Evolutionary conservation across 2,113 vertebrate species (phyloP).

Genomic region (Ramphastos sulfuratus): DNA sequence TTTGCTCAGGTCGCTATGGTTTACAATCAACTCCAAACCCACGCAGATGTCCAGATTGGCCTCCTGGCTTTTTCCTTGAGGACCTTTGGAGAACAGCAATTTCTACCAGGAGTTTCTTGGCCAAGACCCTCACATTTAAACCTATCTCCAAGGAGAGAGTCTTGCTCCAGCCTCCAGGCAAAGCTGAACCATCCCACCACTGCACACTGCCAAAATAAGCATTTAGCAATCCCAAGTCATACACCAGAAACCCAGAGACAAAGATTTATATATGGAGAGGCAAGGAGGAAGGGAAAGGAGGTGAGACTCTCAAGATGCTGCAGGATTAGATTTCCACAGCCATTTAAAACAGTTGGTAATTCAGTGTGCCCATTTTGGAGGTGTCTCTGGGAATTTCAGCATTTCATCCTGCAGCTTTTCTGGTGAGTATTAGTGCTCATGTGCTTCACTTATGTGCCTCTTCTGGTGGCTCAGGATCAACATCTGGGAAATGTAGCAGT

Average conservation of each 20-base stretch:
- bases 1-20: constrained; percentile 51
- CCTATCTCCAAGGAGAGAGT: constrained; percentile 20
- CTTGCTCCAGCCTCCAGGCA: not conserved
- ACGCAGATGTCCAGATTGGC: constrained; percentile 54
- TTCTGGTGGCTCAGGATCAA: not conserved
- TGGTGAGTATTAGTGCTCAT: not conserved
- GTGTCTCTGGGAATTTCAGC: not conserved
- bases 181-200: not conserved
- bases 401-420: not conserved
- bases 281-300: not conserved
- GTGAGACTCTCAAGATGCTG: not conserved
- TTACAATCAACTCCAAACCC: constrained; percentile 45
- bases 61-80: constrained; percentile 44
- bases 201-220: constrained; percentile 20
- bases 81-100: not conserved
- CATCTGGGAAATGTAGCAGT: not conserved
- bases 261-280: not conserved
- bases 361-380: not conserved
- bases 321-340: not conserved
- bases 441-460: not conserved
- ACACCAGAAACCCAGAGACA: not conserved
- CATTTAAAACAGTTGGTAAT: not conserved
- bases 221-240: not conserved
- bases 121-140: not conserved
- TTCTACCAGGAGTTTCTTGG: constrained; percentile 26